phyloP scores from a whole-genome alignment of 2,888 invertebrate genomes.

The Ceratothoa steindachneri region DNA sequence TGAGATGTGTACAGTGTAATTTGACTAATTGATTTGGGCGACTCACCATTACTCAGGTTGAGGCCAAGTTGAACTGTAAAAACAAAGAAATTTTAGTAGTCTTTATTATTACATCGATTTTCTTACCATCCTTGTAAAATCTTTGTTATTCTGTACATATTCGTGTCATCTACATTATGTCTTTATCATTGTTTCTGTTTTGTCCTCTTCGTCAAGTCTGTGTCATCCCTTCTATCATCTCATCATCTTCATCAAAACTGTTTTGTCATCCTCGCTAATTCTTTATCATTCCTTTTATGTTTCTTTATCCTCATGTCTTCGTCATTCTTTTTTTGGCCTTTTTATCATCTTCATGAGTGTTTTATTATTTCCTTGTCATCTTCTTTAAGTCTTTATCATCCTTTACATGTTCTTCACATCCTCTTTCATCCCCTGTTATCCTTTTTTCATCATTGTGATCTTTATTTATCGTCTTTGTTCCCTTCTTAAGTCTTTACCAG shows the following conservation, averaged over 20 bases:
- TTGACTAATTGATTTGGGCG: no score
- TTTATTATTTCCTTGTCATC: not conserved
- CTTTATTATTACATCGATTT: no score
- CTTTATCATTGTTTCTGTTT: not conserved
- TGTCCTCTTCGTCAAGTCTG: not conserved
- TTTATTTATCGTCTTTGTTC: no score
- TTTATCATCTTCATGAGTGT: not conserved
- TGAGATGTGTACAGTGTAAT: no score
- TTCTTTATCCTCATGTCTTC: slow-evolving; percentile 4
- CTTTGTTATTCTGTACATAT: no score
- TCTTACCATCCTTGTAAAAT: no score
- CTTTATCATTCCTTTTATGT: not conserved
- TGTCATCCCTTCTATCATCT: not conserved
- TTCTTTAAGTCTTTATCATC: not conserved
- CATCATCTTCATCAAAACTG: not conserved
- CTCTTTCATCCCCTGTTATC: not conserved
- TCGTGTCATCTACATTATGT: no score
- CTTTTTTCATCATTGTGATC: no score
- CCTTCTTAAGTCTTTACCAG: no score
- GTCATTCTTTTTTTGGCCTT: not conserved
- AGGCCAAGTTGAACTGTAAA: no score
- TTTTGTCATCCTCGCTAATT: not conserved
- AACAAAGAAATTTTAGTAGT: no score
- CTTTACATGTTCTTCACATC: not conserved
- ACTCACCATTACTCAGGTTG: no score